Evolutionary conservation across 2,113 vertebrate genomes (phyloP).

Genomic region (Rhipidura dahli): DNA sequence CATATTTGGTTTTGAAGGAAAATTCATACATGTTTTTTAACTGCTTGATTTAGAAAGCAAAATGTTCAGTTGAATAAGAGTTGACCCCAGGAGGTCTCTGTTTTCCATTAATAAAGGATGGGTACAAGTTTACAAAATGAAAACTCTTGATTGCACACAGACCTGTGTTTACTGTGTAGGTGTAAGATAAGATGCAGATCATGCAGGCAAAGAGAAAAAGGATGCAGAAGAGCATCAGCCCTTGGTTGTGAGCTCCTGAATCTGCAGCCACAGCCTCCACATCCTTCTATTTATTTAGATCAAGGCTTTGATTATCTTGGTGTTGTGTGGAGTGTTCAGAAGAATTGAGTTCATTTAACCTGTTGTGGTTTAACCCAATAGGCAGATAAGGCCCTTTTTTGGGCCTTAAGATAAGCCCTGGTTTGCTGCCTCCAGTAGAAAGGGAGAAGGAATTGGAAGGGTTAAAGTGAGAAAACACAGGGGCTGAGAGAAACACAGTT

Average conservation of each 20-base stretch:
- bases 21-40: not conserved
- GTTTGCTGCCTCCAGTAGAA: rapidly evolving
- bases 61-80: not conserved
- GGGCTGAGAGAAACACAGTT: not conserved
- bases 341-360: not conserved
- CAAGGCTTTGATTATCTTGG: not conserved
- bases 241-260: rapidly evolving
- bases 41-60: not conserved
- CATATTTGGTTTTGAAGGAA: not conserved
- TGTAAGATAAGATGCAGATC: not conserved
- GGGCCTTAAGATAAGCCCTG: too few relatives aligned
- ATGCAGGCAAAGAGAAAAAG: not conserved
- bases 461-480: not conserved
- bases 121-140: not conserved
- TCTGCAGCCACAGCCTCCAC: not conserved
- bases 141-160: not conserved
- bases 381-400: not conserved
- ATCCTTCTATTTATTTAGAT: not conserved
- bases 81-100: not conserved
- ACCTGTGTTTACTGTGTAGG: not conserved
- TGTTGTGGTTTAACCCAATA: not conserved
- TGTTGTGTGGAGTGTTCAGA: not conserved
- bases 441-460: not conserved
- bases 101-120: not conserved
- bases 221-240: not conserved